A percentile compares a stretch with the other conserved stretches of the same genome.
Evolutionary conservation across 2,888 invertebrate species (phyloP).

Genomic region (Synanthedon tipuliformis): DNA sequence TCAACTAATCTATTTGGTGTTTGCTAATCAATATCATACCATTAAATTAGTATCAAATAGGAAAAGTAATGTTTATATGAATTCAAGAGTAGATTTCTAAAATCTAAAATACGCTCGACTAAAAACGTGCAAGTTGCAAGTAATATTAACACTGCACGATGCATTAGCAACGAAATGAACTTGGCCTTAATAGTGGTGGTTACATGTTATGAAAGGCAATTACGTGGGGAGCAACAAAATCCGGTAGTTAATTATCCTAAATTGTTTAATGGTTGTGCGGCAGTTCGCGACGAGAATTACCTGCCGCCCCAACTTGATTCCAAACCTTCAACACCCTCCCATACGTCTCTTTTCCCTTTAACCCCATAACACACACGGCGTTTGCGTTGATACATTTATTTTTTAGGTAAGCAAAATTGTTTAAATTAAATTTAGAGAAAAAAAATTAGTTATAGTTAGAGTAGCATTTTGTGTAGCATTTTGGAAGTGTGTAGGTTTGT

Average conservation of each 20-base stretch:
- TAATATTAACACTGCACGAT: conserved; percentile 15
- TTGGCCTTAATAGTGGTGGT: conserved; percentile 35
- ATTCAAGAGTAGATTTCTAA: too few relatives aligned
- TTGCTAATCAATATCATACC: background rate
- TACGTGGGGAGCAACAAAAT: conserved; percentile 52
- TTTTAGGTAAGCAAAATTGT: background rate
- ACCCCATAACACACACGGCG: background rate
- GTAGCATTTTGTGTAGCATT: too few relatives aligned
- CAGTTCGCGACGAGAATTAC: conserved; percentile 41
- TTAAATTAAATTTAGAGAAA: too few relatives aligned
- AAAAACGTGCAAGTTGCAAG: conserved; percentile 46
- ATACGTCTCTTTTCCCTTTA: background rate
- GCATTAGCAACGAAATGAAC: conserved; percentile 44
- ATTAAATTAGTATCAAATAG: too few relatives aligned
- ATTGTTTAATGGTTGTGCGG: conserved; percentile 64
- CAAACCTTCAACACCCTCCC: background rate
- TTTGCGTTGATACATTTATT: background rate
- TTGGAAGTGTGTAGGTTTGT: too few relatives aligned
- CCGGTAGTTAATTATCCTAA: conserved; percentile 70
- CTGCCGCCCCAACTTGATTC: conserved; percentile 5
- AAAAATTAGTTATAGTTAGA: too few relatives aligned
- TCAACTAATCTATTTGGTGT: background rate
- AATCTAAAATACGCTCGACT: conserved; percentile 22
- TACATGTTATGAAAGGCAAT: conserved; percentile 62
- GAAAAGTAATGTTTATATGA: too few relatives aligned